Percentiles rank a stretch among this genome's conserved stretches.
Conservation (phyloP, 2,888 invertebrate genomes). For the Leistus spinibarbis region DNA sequence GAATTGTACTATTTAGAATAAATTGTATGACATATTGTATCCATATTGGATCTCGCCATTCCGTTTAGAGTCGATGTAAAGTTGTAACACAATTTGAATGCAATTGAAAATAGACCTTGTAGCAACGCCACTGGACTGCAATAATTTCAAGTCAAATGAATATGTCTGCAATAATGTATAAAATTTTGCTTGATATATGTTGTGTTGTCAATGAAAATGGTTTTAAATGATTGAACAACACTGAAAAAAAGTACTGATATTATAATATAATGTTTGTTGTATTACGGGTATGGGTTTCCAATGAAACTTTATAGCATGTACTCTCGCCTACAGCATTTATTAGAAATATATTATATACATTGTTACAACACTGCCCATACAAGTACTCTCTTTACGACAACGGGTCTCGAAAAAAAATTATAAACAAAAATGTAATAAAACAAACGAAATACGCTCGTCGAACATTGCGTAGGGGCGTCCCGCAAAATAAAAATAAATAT, state of each 20-base stretch:
- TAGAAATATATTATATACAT: slow-evolving; percentile 39
- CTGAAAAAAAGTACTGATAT: background rate
- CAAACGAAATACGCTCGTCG: slow-evolving; percentile 33
- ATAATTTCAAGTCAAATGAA: background rate
- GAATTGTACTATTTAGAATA: no score
- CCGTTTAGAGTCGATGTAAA: no score
- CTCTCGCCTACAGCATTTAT: slow-evolving; percentile 17
- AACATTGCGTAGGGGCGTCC: slow-evolving; percentile 24
- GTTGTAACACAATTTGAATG: no score
- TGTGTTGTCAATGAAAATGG: background rate
- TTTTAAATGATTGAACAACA: background rate
- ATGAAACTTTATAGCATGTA: background rate
- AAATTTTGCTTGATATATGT: background rate
- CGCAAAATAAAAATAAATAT: slow-evolving; percentile 6
- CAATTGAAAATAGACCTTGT: background rate
- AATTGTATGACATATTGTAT: no score
- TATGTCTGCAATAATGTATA: background rate
- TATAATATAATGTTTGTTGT: background rate
- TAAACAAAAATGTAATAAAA: background rate
- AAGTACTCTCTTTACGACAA: slow-evolving; percentile 36
- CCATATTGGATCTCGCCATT: no score
- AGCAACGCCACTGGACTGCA: background rate
- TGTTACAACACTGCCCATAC: slow-evolving; percentile 39
- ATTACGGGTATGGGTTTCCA: background rate
- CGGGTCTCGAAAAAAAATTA: slow-evolving; percentile 29